Evolutionary conservation across 2,113 vertebrate genomes (phyloP).

Genomic region (Brachyhypopomus gauderio): DNA sequence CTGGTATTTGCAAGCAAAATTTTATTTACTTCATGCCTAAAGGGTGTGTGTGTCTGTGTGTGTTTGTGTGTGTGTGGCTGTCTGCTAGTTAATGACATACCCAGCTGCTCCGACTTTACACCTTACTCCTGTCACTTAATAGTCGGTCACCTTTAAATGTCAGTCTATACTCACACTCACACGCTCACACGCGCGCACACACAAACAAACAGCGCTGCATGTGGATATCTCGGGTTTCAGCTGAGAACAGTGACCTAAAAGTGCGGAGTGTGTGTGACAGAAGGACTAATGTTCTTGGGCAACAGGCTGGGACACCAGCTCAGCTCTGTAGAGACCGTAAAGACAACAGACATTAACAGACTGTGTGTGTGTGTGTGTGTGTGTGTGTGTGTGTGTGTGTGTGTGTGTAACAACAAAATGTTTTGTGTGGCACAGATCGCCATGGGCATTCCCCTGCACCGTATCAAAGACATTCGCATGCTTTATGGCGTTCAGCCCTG

Average conservation of each 20-base stretch:
- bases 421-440: constrained; percentile 80
- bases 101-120: constrained; percentile 18
- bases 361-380: background rate
- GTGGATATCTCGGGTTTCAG: constrained; percentile 65
- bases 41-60: constrained; percentile 7
- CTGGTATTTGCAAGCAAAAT: no score
- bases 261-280: constrained; percentile 36
- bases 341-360: no score
- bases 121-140: constrained; percentile 24
- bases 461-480: constrained; percentile 97
- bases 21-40: background rate
- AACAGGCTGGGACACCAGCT: constrained; percentile 4
- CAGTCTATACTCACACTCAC: constrained; percentile 57
- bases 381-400: background rate
- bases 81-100: background rate
- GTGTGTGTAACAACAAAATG: constrained; percentile 23
- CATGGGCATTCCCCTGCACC: constrained; percentile 95
- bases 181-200: background rate
- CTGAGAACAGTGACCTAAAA: constrained; percentile 54
- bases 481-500: constrained; percentile 92
- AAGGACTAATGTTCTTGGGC: constrained; percentile 23
- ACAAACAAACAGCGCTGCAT: constrained; percentile 38
- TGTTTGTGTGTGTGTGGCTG: no score
- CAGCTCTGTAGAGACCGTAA: background rate
- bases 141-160: constrained; percentile 21